Base-by-base conservation (phyloP, 2,888 invertebrate genomes). In the Orthosia gracilis region DNA sequence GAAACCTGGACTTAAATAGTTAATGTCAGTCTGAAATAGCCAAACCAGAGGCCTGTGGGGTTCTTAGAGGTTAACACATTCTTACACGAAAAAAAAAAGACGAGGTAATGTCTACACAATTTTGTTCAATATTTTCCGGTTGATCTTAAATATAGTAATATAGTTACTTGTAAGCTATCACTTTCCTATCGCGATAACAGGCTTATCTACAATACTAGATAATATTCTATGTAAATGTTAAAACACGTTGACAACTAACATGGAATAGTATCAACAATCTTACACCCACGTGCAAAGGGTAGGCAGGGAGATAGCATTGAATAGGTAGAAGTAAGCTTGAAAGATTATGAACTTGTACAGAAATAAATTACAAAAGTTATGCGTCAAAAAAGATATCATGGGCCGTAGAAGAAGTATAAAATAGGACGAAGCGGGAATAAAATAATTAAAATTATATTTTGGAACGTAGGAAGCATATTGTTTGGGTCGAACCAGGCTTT, bases 121-220 rank as follows among this genome's bases (percentile, higher is more conserved):
- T 59, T 52, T n/a, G 3, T 7, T 52, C 13, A 45, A 12, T 3
- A 9, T n/a, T 52, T 69, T 61, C 18, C 23, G 50, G 13, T 23
- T 21, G 52, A 18, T 13, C 7, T 13, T 26, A 23, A 57, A 31
- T 31, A n/a, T 18, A 50, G 62, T 15, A 61, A 23, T 7, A n/a
- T 11, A 7, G 12, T 45, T 9, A 55, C 13, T 76, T 49, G 15
- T 23, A 63, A n/a, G 17, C 23, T 63, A 78, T 57, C 69, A 68
- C 59, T 45, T 61, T 18, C 26, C 63, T 59, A 70, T 75, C 50
- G 4, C 4, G 78, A 73, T 78, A 82, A 49, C 49, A 45, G 5
- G 9, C 13, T 69, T 82, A 80, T 82, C 80, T 66, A 62, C 66
- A 57, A 65, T 58, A 81, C 65, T 50, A 76, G 80, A 80, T 68